Evolutionary conservation across 2,113 vertebrate species (phyloP), one percentile per base, ranked within the genome.

Genomic region (Halichoerus grypus): DNA sequence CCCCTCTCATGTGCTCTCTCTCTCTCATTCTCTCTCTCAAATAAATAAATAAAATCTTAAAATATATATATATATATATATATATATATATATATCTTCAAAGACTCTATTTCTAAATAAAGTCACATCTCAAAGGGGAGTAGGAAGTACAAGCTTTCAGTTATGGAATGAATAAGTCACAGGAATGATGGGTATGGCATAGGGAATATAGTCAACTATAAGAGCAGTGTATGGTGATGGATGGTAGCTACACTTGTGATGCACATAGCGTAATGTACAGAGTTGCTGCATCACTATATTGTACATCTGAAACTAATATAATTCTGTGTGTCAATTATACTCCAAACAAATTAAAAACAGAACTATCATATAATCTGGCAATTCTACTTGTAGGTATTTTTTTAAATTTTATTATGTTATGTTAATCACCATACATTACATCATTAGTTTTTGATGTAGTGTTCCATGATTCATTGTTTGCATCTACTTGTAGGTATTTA

Each of bases 1-100:
- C 36, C 36, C 36, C 36, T 36, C 36, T 36, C 36, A 36, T 36
- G 36, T 36, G 36, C 36, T 36, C 36, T 36, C 36, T 36, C 36
- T 36, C 36, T 36, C 36, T 36, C 36, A 36, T 36, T 36, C 36
- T 36, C 36, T 36, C 36, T 36, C 36, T 36, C 36, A 36, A 36
- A 36, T 36, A 36, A 36, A 36, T 36, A 36, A 36, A 36, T 36
- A 36, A 36, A 36, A 36, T 36, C 36, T 36, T 93, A n/a, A n/a
- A n/a, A 84, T 88, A 42, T 1, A 77, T 93, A 84, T 88, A 42
- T 1, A 77, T 93, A 84, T 88, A 42, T 93, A 84, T 88, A 42
- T 1, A 77, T 93, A 84, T 88, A 42, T 1, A 77, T 93, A 84
- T 88, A 42, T 1, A 77, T 93, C 12, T 59, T 4, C 13, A 51